phyloP scores from a whole-genome alignment of 2,113 vertebrate species.

The Megaleporinus macrocephalus region DNA sequence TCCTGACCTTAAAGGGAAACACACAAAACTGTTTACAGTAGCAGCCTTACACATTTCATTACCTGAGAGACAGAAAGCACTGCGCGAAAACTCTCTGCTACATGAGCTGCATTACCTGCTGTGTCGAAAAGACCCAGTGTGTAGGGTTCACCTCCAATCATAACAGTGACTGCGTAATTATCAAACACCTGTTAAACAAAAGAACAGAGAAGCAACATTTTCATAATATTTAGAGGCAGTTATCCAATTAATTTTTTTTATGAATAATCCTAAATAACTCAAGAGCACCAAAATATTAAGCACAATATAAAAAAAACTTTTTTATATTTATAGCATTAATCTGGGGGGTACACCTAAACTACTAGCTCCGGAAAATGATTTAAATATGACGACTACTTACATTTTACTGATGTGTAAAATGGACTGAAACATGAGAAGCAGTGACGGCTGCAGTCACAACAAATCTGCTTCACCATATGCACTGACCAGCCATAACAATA shows the following conservation, averaged over 20 bases:
- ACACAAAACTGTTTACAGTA: constrained; percentile 3
- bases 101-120: constrained; percentile 82
- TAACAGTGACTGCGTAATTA: constrained; percentile 99
- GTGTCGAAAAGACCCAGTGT: constrained; percentile 97
- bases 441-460: too few species aligned
- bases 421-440: too few species aligned
- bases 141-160: constrained; percentile 98
- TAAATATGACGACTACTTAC: too few species aligned
- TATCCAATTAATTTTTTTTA: not conserved
- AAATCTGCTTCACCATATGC: too few species aligned
- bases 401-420: too few species aligned
- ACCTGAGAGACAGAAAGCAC: not conserved
- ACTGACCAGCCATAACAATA: too few species aligned
- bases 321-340: too few species aligned
- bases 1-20: constrained; percentile 87
- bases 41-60: not conserved
- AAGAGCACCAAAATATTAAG: too few species aligned
- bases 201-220: not conserved
- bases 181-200: constrained; percentile 87
- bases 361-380: too few species aligned
- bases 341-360: too few species aligned
- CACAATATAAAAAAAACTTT: too few species aligned
- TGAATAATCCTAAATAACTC: too few species aligned
- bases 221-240: not conserved
- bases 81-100: not conserved